phyloP scores from a whole-genome alignment of 2,888 invertebrate genomes.

The Hirtodrosophila duncani region DNA sequence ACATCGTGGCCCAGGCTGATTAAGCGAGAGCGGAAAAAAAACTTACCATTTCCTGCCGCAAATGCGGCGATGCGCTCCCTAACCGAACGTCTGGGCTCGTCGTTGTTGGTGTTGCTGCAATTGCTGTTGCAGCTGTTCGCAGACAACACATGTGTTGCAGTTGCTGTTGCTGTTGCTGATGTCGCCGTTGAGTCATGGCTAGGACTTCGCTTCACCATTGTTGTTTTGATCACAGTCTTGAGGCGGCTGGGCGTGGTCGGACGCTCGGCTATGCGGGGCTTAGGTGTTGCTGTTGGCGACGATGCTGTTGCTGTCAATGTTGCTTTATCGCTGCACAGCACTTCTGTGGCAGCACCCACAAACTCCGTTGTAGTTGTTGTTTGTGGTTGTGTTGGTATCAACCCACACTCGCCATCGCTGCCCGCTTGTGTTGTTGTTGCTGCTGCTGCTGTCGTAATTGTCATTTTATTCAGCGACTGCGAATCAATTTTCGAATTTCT shows the following conservation, averaged over 20 bases:
- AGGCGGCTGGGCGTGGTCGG: slow-evolving; percentile 74
- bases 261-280: slow-evolving; percentile 65
- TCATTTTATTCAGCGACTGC: slow-evolving; percentile 69
- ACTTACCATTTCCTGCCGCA: slow-evolving; percentile 76
- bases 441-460: slow-evolving; percentile 61
- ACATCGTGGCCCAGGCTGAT: slow-evolving; percentile 62
- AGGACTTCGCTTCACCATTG: slow-evolving; percentile 77
- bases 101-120: slow-evolving; percentile 19
- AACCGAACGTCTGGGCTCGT: slow-evolving; percentile 63
- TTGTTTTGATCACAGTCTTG: slow-evolving; percentile 77
- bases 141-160: slow-evolving; percentile 52
- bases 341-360: slow-evolving; percentile 63
- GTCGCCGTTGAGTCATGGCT: slow-evolving; percentile 71
- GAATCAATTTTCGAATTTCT: slow-evolving; percentile 66
- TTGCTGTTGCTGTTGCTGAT: slow-evolving; percentile 34
- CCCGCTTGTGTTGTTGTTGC: slow-evolving; percentile 38
- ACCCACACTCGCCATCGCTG: slow-evolving; percentile 69
- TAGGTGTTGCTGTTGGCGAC: slow-evolving; percentile 39
- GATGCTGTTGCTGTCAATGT: slow-evolving; percentile 52
- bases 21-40: slow-evolving; percentile 39
- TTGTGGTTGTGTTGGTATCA: slow-evolving; percentile 42
- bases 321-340: slow-evolving; percentile 66
- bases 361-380: slow-evolving; percentile 38
- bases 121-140: slow-evolving; percentile 50
- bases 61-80: slow-evolving; percentile 75